Percentiles rank a stretch among this genome's conserved stretches.
These are phyloP conservation scores for Micronycteris hirsuta DNA, from an alignment of 2,113 vertebrate genomes.

Conservation along the genomic window DNA sequence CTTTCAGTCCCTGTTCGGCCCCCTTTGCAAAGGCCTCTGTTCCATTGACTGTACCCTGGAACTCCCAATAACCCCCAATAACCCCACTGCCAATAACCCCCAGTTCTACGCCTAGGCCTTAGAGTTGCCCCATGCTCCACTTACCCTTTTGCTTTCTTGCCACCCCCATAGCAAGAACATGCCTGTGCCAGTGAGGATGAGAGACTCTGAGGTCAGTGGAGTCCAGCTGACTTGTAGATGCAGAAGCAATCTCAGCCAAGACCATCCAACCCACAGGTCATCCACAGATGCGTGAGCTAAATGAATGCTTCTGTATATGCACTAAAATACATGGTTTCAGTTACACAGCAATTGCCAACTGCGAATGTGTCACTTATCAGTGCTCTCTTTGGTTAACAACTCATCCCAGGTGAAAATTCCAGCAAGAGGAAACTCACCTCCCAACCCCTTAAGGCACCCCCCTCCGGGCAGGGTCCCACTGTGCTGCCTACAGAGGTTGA, in stretches of 20 bases:
- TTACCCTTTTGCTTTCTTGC: background rate
- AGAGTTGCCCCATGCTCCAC: fast-evolving
- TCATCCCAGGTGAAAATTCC: background rate
- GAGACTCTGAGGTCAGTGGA: background rate
- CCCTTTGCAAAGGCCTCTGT: background rate
- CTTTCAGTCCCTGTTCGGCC: background rate
- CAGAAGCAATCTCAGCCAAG: too few species aligned
- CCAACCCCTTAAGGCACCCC: too few species aligned
- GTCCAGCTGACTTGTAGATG: background rate
- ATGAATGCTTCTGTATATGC: fast-evolving
- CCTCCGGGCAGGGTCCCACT: background rate
- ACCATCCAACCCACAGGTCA: background rate
- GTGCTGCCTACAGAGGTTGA: constrained; percentile 7
- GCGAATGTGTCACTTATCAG: background rate
- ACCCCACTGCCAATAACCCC: too few species aligned
- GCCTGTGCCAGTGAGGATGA: background rate
- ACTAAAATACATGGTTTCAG: too few species aligned
- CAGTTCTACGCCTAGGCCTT: background rate
- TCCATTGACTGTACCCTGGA: background rate
- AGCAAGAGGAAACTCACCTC: background rate
- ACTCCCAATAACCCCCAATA: fast-evolving
- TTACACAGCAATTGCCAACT: background rate
- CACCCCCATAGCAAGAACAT: background rate
- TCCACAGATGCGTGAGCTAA: background rate
- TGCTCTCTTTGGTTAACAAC: background rate